Evolutionary conservation across 2,888 invertebrate genomes (phyloP), one percentile per base, ranked within the genome.

Genomic region (Saturnia japonica): DNA sequence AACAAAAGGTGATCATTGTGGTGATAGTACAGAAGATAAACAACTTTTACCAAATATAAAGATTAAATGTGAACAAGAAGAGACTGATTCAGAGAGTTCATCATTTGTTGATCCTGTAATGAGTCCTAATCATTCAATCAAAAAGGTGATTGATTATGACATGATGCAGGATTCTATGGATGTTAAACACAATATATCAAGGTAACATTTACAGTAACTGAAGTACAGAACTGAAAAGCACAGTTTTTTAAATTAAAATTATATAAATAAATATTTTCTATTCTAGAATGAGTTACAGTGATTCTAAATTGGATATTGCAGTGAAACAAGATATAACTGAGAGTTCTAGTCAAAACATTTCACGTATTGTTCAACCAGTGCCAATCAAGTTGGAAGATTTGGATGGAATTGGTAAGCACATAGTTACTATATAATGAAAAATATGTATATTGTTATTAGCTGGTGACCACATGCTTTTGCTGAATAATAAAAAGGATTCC

Each of bases 11-110:
- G 93, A 92, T 34, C 68, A 71, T 40, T 77, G 54, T 22, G 22
- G 73, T 71, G 91, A 91, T 2, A 82, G 73, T 80, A 77, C 85
- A 57, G 91, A 91, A 68, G 88, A 79, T 70, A 91, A 86, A 75
- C 73, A 86, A 75, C 73, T 91, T 28, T 74, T 92, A 68, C 90
- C 91, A 72, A 90, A 93, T 82, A 88, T 93, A 70, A 92, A 93
- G 75, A 91, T 93, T 40, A 93, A 93, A 80, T 88, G 88, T 86
- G 92, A 93, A 76, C 86, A 80, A 71, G 90, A 90, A 70, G 93
- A 89, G 72, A 90, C 91, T 45, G 93, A 93, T 73, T 93, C 93
- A 2, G 95, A 95, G 76, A 94, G 90, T 80, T 89, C 95, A 12
- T 90, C 93, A 19, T 84, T 94, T 73, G 89, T 91, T 9, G 94